A percentile compares a stretch with the other conserved stretches of the same genome.
Evolutionary conservation across 1,140 invertebrate species (phyloP).

Genomic region (Drosophila lini): DNA sequence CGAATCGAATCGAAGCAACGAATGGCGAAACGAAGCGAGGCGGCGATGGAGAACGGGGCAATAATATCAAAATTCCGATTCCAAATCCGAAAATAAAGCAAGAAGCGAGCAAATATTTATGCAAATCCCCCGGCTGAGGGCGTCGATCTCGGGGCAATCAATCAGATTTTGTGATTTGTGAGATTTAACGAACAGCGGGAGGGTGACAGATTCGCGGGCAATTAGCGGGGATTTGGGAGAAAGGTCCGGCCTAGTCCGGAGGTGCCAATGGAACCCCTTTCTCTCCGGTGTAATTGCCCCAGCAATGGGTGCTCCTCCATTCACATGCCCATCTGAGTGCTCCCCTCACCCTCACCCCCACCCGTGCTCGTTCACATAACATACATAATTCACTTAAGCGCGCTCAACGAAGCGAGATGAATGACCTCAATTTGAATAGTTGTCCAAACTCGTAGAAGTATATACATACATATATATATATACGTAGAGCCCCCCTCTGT

Average conservation of each 20-base stretch:
- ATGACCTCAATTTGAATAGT: conserved; percentile 84
- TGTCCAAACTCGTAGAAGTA: conserved; percentile 30
- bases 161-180: conserved; percentile 41
- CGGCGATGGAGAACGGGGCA: conserved; percentile 24
- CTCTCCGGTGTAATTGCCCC: conserved; percentile 5
- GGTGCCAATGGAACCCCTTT: conserved; percentile 52
- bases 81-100: conserved; percentile 47
- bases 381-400: conserved; percentile 81
- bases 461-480: conserved; percentile 25
- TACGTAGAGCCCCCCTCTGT: conserved; percentile 21
- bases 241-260: conserved; percentile 54
- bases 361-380: conserved; percentile 58
- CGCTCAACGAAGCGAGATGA: conserved; percentile 83
- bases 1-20: conserved; percentile 7
- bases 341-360: conserved; percentile 4
- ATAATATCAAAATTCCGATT: conserved; percentile 42
- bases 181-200: conserved; percentile 17
- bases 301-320: conserved; percentile 38
- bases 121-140: conserved; percentile 51
- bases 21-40: conserved; percentile 31
- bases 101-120: conserved; percentile 64
- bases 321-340: conserved; percentile 44
- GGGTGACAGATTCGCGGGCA: conserved; percentile 53
- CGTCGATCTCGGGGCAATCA: conserved; percentile 59
- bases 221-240: conserved; percentile 65